A percentile compares a stretch with the other conserved stretches of the same genome.
Evolutionary conservation across 2,113 vertebrate species (phyloP).

Genomic region (Salvelinus alpinus): DNA sequence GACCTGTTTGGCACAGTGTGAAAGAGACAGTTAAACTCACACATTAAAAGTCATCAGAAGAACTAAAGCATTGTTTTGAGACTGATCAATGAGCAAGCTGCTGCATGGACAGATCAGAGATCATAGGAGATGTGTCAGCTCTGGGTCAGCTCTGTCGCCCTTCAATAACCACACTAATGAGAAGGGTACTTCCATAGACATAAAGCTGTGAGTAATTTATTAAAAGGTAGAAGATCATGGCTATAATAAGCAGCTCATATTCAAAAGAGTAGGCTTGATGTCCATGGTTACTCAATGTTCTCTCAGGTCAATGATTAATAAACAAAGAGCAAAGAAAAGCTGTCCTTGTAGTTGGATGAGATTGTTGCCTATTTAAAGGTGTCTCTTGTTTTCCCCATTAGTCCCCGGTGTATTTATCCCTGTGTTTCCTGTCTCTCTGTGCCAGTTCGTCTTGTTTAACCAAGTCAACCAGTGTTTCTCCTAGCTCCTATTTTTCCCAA

Average conservation of each 20-base stretch:
- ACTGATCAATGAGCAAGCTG: constrained; percentile 43
- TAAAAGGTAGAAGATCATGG: not conserved
- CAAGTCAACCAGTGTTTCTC: too few relatives aligned
- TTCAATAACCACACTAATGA: not conserved
- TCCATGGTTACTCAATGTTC: too few relatives aligned
- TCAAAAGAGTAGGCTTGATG: not conserved
- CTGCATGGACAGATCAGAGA: constrained; percentile 41
- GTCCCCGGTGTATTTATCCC: too few relatives aligned
- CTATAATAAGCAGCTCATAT: not conserved
- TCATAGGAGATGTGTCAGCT: constrained; percentile 52
- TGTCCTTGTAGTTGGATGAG: too few relatives aligned
- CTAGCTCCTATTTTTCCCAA: too few relatives aligned
- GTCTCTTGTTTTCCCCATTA: too few relatives aligned
- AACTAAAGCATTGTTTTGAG: constrained; percentile 36
- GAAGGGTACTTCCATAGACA: not conserved
- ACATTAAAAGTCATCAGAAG: constrained; percentile 44
- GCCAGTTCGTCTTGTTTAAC: too few relatives aligned
- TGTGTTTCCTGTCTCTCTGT: too few relatives aligned
- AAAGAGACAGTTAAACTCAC: not conserved
- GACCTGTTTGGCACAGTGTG: constrained; percentile 47
- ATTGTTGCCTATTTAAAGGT: not conserved
- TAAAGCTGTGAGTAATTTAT: not conserved
- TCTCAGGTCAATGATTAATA: too few relatives aligned
- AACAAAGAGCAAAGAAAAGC: too few relatives aligned
- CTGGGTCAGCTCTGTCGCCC: constrained; percentile 17